Base-by-base conservation (phyloP, 2,888 invertebrate species). In the Cartodere bifasciata region DNA sequence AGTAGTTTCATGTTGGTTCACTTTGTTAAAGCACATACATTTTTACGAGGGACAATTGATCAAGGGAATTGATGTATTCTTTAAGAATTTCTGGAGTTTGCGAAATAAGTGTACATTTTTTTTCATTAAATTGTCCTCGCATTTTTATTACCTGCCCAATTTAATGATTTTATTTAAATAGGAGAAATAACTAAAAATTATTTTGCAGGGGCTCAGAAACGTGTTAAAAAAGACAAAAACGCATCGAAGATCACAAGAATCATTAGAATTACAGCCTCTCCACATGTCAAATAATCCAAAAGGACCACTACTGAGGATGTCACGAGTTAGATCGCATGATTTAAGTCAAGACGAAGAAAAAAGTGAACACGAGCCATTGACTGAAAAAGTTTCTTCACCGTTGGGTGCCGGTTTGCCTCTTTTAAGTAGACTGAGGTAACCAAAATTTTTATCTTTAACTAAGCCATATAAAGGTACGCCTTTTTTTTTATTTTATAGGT, bases 371-470 rank as follows among this genome's bases (percentile, higher is more conserved):
- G 42, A 40, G 28, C 40, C 48, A 11, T 39, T 45, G 1, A 44
- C 53, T 38, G 62, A 58, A 21, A 56, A 60, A 2, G 60, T 61
- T 4, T 63, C 60, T 11, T 82, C 82, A 29, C 82, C 84, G 0
- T 70, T 87, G 37, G 87, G 87, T 22, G 87, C 86, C 3, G 88
- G 88, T 1, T 60, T 87, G 31, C 88, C 87, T 0, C 59, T 88
- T 14, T 60, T 88, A 5, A 75, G 83, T 23, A 65, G 87, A 34
- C 61, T 88, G 29, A 76, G 56, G 56, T 56, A 44, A 23, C 6
- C 23, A 7, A 7, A 5, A 23, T 9, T 23, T 23, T 9, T 23
- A 10, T 23, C 11, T 9, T 23, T 7, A 10, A 7, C 6, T 23
- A 10, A 5, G n/a, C n/a, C n/a, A n/a, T n/a, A n/a, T 20, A 20